phyloP scores from a whole-genome alignment of 2,113 vertebrate species.

The Poeciliopsis retropinna region DNA sequence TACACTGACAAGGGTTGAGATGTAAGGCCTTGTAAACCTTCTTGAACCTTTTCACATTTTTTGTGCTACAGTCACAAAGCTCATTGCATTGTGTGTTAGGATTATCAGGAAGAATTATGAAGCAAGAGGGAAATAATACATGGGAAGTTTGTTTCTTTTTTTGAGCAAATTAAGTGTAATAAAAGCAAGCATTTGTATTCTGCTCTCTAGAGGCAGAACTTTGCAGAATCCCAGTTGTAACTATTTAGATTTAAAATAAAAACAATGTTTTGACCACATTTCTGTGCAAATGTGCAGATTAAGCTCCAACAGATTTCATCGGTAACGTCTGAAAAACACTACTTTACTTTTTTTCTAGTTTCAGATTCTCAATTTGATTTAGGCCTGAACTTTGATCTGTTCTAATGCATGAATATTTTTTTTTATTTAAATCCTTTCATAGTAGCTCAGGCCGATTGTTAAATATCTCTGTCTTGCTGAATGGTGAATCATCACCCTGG shows the following conservation, averaged over 20 bases:
- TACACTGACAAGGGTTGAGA: not conserved
- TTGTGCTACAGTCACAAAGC: not conserved
- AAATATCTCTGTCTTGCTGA: too few species aligned
- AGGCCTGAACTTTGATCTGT: too few species aligned
- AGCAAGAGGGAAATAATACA: not conserved
- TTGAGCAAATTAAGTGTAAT: not conserved
- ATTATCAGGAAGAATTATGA: not conserved
- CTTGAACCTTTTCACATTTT: not conserved
- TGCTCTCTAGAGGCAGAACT: not conserved
- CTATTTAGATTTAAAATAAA: not conserved
- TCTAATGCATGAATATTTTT: too few species aligned
- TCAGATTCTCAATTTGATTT: too few species aligned
- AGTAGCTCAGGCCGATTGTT: too few species aligned
- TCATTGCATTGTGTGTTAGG: not conserved
- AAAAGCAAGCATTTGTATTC: not conserved
- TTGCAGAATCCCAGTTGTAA: not conserved
- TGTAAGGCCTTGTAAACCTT: not conserved
- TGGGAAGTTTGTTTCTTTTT: too few species aligned
- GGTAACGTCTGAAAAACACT: too few species aligned
- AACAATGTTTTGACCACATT: not conserved
- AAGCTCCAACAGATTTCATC: not conserved
- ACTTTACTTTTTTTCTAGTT: too few species aligned
- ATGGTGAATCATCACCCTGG: too few species aligned
- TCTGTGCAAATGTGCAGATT: not conserved
- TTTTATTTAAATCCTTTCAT: too few species aligned